Evolutionary conservation across 2,888 invertebrate genomes (phyloP), one percentile per base, ranked within the genome.

Genomic region (Rhorus exstirpatorius): DNA sequence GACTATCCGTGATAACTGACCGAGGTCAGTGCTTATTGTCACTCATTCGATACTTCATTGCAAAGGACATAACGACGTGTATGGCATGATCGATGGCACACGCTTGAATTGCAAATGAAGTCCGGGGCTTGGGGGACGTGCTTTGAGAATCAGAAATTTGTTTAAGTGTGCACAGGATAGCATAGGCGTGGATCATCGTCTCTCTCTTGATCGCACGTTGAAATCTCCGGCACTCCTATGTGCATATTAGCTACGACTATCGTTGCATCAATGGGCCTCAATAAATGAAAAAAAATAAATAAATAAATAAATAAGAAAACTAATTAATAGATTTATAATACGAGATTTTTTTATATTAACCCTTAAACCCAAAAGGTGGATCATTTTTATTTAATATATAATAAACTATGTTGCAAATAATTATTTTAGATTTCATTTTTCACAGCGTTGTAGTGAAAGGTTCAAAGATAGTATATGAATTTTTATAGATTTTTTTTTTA

Each of bases 101-200:
- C 70, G 83, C 88, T 86, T 86, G 86, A 85, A 88, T 87, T 86
- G 85, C 85, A 88, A 88, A 87, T 84, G 61, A 49, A 24, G 1
- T 14, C 31, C 21, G 21, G 8, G n/a, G 31, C 41, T 41, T n/a
- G n/a, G n/a, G 65, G 53, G 67, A 61, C 41, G 60, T 78, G 38
- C 31, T 67, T 55, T 12, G 26, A 60, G 31, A 26, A 49, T 19
- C 24, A 38, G 17, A 10, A 3, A 35, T 26, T 55, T 44, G n/a
- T n/a, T 24, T 26, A 71, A 24, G 14, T 14, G 19, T 8, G 38
- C 4, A 21, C 58, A 41, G 49, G 26, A 41, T 53, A 63, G 26
- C 38, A 19, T 49, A 35, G 68, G 41, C 58, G 55, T 41, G 24
- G 17, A 53, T 72, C 53, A 26, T 60, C 78, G 78, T 68, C 53